Evolutionary conservation across 92 coral and sea anemone species (phyloP).

Genomic region (Siderastrea radians): DNA sequence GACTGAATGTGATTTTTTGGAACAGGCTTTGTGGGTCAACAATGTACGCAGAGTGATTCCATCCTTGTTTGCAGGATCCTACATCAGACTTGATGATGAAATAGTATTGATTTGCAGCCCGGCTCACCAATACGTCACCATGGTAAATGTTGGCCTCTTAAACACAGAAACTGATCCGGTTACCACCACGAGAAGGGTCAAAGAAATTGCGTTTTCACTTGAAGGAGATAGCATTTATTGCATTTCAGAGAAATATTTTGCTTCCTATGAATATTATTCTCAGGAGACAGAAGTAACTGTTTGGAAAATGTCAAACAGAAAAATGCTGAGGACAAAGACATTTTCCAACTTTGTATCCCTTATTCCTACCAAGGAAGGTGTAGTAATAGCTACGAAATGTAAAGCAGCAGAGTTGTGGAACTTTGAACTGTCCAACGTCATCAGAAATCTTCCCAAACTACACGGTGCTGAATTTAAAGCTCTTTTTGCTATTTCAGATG

Average conservation of each 20-base stretch:
- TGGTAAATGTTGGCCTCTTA: neutral
- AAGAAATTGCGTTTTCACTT: neutral
- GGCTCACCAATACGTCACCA: neutral
- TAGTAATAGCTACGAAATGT: neutral
- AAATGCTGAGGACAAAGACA: neutral
- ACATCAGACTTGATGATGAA: neutral
- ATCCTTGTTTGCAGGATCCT: neutral
- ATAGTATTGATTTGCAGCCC: constrained; percentile 15
- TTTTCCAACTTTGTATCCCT: neutral
- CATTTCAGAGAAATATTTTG: neutral
- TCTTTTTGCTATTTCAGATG: neutral
- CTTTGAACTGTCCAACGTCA: neutral
- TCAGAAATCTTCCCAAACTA: neutral
- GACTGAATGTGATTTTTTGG: neutral
- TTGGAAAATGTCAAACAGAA: neutral
- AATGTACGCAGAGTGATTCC: neutral
- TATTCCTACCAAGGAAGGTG: neutral
- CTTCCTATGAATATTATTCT: neutral
- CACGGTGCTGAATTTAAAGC: neutral
- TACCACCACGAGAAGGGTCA: neutral
- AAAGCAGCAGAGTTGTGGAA: constrained; percentile 10
- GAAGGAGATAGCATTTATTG: constrained; percentile 7
- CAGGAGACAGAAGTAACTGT: neutral
- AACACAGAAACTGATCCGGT: neutral
- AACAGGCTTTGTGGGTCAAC: neutral